Conservation (phyloP, 2,113 vertebrate species). For the Carlito syrichta region DNA sequence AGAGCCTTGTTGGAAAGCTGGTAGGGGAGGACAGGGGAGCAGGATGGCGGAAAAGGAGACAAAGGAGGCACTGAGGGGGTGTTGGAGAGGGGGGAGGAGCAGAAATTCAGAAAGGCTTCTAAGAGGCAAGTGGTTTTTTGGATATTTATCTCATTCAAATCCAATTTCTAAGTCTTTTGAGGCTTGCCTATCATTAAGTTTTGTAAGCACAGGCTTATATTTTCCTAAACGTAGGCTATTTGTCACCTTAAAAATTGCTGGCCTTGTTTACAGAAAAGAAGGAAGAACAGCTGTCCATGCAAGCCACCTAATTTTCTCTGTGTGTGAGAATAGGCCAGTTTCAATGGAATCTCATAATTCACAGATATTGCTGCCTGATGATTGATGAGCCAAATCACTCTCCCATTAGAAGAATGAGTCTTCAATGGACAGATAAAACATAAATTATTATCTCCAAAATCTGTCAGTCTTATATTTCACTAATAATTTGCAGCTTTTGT, state of each 20-base stretch:
- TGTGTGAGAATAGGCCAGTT: not conserved
- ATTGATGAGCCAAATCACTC: not conserved
- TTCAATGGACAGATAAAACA: not conserved
- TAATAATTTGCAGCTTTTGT: not conserved
- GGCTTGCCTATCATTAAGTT: slow-evolving; percentile 32
- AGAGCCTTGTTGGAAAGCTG: not conserved
- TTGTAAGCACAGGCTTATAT: slow-evolving; percentile 43
- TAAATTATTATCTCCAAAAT: not conserved
- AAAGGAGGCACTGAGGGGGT: not conserved
- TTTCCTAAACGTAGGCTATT: slow-evolving; percentile 54
- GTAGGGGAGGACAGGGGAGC: not conserved
- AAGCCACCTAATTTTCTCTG: slow-evolving; percentile 21
- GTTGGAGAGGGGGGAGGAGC: not conserved
- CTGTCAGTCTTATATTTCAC: not conserved
- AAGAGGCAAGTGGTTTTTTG: not conserved
- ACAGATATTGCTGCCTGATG: not conserved
- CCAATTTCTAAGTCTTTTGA: slow-evolving; percentile 25
- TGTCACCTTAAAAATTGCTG: slow-evolving; percentile 47
- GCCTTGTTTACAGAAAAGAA: slow-evolving; percentile 25
- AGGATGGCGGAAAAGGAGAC: not conserved
- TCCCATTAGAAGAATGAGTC: not conserved
- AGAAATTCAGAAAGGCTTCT: not conserved
- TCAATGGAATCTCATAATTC: not conserved
- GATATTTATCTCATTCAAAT: slow-evolving; percentile 2
- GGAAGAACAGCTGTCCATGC: slow-evolving; percentile 18